phyloP scores from a whole-genome alignment of 2,113 vertebrate genomes.

The Heterochromis multidens region DNA sequence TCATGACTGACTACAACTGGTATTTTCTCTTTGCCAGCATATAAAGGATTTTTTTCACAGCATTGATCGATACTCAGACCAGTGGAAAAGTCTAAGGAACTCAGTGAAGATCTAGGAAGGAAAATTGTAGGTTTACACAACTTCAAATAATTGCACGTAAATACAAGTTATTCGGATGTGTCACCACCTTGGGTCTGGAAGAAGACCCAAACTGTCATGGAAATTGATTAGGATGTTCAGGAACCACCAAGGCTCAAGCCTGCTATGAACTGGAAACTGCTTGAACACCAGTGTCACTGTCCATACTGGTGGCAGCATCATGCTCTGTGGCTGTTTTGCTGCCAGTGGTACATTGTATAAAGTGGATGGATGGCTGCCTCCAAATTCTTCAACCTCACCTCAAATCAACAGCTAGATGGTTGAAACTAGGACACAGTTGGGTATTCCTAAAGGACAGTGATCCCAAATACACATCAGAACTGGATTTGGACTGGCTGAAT shows the following conservation, averaged over 20 bases:
- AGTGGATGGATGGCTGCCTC: not conserved
- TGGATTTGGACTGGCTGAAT: not conserved
- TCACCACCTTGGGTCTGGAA: not conserved
- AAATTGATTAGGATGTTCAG: not conserved
- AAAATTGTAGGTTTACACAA: not conserved
- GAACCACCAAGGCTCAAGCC: not conserved
- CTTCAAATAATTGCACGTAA: not conserved
- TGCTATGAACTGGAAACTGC: not conserved
- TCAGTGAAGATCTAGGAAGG: not conserved
- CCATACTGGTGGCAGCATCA: not conserved
- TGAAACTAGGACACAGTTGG: not conserved
- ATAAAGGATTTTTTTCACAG: not conserved
- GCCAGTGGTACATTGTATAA: fast-evolving
- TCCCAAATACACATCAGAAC: not conserved
- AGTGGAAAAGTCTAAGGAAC: not conserved
- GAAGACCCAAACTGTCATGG: not conserved
- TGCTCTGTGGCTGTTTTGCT: not conserved
- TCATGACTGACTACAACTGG: not conserved
- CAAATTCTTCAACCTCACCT: not conserved
- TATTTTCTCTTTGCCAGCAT: not conserved
- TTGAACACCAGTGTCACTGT: too few relatives aligned
- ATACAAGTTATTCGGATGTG: fast-evolving
- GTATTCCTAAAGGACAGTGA: not conserved
- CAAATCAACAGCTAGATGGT: not conserved
- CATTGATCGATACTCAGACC: not conserved